phyloP scores from a whole-genome alignment of 2,888 invertebrate genomes.

The Tachina grossa region DNA sequence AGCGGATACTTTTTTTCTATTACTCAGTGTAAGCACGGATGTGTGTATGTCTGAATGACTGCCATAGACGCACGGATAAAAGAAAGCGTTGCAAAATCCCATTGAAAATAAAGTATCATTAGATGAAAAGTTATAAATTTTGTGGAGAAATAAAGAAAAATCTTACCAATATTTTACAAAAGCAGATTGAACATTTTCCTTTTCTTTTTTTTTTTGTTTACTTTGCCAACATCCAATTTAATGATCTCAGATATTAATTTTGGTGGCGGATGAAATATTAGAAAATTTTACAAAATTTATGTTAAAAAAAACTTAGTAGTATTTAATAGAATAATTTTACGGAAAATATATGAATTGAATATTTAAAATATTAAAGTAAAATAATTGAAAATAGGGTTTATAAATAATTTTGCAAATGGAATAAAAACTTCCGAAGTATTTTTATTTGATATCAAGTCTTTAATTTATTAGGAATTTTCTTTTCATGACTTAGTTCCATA shows the following conservation, averaged over 20 bases:
- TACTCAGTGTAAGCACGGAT: neutral
- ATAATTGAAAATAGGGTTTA: no score
- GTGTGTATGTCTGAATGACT: neutral
- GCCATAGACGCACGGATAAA: neutral
- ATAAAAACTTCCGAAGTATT: no score
- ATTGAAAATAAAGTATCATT: slow-evolving; percentile 50
- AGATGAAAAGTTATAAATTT: slow-evolving; percentile 58
- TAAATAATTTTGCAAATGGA: no score
- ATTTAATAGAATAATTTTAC: neutral
- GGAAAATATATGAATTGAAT: neutral
- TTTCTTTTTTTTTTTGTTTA: slow-evolving; percentile 38
- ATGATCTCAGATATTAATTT: slow-evolving; percentile 60
- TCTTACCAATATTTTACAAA: neutral
- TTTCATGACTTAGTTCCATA: no score
- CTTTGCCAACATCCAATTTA: slow-evolving; percentile 48
- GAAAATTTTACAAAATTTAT: slow-evolving; percentile 9
- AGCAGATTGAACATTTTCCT: slow-evolving; percentile 19
- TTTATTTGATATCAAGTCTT: no score
- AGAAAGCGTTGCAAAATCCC: slow-evolving; percentile 12
- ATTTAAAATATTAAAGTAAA: no score
- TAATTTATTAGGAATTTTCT: no score
- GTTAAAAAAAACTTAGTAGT: neutral
- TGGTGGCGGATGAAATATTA: slow-evolving; percentile 21
- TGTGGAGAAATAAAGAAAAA: slow-evolving; percentile 17
- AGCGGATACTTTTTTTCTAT: slow-evolving; percentile 44